Evolutionary conservation across 2,888 invertebrate species (phyloP), one percentile per base, ranked within the genome.

Genomic region (Tenthredo livida): DNA sequence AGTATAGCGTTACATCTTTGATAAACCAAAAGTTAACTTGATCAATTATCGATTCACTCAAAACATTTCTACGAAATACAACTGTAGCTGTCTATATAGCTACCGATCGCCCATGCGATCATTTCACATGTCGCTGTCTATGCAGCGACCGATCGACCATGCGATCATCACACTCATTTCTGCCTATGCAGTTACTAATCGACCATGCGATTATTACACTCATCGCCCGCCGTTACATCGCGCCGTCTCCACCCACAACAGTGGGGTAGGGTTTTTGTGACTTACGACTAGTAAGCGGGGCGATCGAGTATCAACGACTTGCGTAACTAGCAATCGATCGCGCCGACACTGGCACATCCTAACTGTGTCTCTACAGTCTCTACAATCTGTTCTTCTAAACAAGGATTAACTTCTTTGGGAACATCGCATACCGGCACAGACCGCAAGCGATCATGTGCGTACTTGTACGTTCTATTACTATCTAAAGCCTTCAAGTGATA

Each of bases 381-480:
- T 33, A 33, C 33, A 33, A 33, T 25, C 77, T 15, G 29, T 43
- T 10, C n/a, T 43, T 21, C 73, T 21, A 77, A 54, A 12, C 77
- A 77, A 12, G 54, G 15, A 54, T 17, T 17, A 29, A 77, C 54
- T 43, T 77, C 77, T 4, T 54, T 77, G 12, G 50, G 54, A 54
- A 54, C 33, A 17, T 47, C 54, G 17, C n/a, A 67, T 5, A 73
- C 37, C 21, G 86, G 80, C 21, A 85, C 17, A 40, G 54, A 7
- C 37, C 84, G 75, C 6, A 86, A 40, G 33, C 83, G 86, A 15
- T 85, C 86, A 54, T 54, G 77, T 12, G 85, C 85, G 72, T 86
- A 85, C 73, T 85, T 85, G 73, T 85, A 85, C 10, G 67, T 84
- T 77, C 73, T 67, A 21, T 86, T 85, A n/a, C 58, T 72, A 33